Evolutionary conservation across 2,113 vertebrate species (phyloP).

Genomic region (Pachycephala philippinensis): DNA sequence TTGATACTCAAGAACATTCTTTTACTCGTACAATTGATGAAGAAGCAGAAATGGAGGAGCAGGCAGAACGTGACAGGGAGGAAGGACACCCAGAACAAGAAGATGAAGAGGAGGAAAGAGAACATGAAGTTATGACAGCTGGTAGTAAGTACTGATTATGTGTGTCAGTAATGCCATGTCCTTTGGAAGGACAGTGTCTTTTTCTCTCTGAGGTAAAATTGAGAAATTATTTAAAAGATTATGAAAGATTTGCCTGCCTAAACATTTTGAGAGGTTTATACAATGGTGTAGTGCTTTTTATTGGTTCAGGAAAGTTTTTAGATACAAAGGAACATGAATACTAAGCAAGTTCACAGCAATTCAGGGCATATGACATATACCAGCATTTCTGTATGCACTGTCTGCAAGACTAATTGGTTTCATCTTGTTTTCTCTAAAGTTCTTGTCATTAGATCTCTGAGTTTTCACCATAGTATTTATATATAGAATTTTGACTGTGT

Average conservation of each 20-base stretch:
- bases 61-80: conserved; percentile 88
- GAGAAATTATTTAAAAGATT: not conserved
- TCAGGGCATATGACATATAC: not conserved
- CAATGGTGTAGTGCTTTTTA: not conserved
- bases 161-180: not conserved
- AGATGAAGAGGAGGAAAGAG: conserved; percentile 91
- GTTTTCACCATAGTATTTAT: not conserved
- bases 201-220: not conserved
- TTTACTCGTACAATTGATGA: conserved; percentile 97
- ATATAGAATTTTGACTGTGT: not conserved
- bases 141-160: conserved; percentile 84
- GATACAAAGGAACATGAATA: not conserved
- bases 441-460: not conserved
- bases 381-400: not conserved
- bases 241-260: not conserved
- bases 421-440: not conserved
- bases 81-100: conserved; percentile 91
- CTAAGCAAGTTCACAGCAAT: not conserved
- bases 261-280: not conserved
- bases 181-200: not conserved
- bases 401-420: not conserved
- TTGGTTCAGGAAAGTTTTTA: not conserved
- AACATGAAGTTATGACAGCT: conserved; percentile 96
- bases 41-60: conserved; percentile 94
- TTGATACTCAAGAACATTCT: conserved; percentile 89